Evolutionary conservation across 2,797 vertebrate genomes (phyloP), one percentile per base, ranked within the genome.

Genomic region (Geotrypetes seraphini): DNA sequence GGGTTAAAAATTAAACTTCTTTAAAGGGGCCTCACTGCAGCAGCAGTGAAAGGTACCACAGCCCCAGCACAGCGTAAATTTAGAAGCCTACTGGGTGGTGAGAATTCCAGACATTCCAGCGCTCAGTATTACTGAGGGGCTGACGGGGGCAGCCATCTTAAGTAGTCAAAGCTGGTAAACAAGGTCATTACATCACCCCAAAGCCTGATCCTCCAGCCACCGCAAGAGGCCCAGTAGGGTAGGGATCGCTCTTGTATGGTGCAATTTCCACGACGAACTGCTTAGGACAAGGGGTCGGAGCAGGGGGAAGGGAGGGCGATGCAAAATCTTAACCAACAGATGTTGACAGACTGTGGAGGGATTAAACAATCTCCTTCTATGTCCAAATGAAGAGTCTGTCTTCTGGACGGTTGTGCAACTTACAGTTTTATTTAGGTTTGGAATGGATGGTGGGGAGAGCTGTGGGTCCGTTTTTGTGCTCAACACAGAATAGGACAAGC

Each of bases 11-110:
- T n/a, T 2, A 20, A n/a, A n/a, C n/a, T n/a, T n/a, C n/a, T n/a
- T n/a, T n/a, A n/a, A n/a, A n/a, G 34, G 28, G 24, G 33, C 45
- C 50, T 39, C 57, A 42, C 50, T 50, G 36, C 29, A 57, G 43
- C 31, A 34, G 38, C 40, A 46, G 25, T n/a, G n/a, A n/a, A 19
- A 53, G 48, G 27, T 31, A 63, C 40, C 30, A 29, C 38, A 49
- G 15, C 70, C 64, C 40, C 35, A n/a, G 34, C 28, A 46, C 26
- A 59, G 39, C 35, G 38, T 43, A 66, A 47, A 66, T 62, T 65
- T 59, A 68, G 58, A 49, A 35, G 50, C 51, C 54, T 59, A 27
- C 23, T 31, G 47, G 28, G 6, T 38, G 23, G 43, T 33, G 54
- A 27, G 18, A 27, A 69, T 63, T 59, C 66, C 68, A 57, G 47